Percentiles rank a stretch among this genome's conserved stretches.
These are phyloP conservation scores for Abramis brama DNA, from an alignment of 2,113 vertebrate species.

Conservation along the genomic window DNA sequence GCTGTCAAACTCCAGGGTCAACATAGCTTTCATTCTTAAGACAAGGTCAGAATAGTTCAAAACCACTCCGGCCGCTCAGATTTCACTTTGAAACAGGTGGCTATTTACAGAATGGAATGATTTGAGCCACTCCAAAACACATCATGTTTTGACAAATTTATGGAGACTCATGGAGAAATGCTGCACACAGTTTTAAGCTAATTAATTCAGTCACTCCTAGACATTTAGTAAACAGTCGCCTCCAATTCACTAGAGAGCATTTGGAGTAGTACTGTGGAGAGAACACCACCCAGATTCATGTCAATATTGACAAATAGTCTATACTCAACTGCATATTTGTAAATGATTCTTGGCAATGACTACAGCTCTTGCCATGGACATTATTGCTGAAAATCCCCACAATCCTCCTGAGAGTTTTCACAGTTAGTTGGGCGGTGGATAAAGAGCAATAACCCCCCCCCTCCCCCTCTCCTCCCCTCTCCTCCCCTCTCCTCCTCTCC, in stretches of 20 bases:
- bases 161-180: slow-evolving; percentile 24
- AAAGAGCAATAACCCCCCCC: background rate
- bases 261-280: slow-evolving; percentile 40
- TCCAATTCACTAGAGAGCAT: slow-evolving; percentile 47
- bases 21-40: background rate
- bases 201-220: slow-evolving; percentile 49
- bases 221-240: slow-evolving; percentile 49
- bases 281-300: slow-evolving; percentile 46
- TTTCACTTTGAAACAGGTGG: slow-evolving; percentile 33
- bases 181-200: slow-evolving; percentile 34
- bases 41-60: background rate
- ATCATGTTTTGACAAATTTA: slow-evolving; percentile 35
- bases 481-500: background rate
- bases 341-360: slow-evolving; percentile 28
- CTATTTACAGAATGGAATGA: slow-evolving; percentile 25
- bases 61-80: background rate
- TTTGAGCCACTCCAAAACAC: slow-evolving; percentile 28
- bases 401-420: slow-evolving; percentile 32
- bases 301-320: slow-evolving; percentile 49
- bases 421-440: slow-evolving; percentile 36
- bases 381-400: slow-evolving; percentile 33
- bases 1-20: background rate
- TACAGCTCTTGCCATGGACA: slow-evolving; percentile 31
- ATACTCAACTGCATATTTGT: slow-evolving; percentile 28
- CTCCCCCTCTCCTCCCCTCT: background rate